Percentiles rank a stretch among this genome's conserved stretches.
phyloP scores from a whole-genome alignment of 2,888 invertebrate genomes.

The Cheiracanthium punctorium region DNA sequence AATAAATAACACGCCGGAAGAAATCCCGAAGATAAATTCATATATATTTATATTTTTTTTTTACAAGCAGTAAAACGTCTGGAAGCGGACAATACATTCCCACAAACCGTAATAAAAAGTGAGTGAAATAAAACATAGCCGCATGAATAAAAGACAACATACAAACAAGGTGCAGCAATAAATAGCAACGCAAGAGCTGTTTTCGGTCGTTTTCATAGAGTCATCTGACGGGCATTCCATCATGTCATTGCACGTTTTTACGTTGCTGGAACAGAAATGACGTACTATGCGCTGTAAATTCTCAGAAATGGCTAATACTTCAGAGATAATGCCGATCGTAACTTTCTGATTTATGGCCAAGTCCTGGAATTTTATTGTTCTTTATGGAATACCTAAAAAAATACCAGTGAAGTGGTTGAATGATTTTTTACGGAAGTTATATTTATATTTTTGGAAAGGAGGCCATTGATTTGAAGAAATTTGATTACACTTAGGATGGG shows the following conservation, averaged over 20 bases:
- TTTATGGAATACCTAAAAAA: constrained; percentile 55
- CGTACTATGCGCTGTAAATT: constrained; percentile 56
- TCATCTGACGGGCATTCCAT: constrained; percentile 49
- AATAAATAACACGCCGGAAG: not conserved
- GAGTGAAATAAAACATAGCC: not conserved
- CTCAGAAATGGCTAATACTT: constrained; percentile 67
- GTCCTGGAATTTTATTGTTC: constrained; percentile 65
- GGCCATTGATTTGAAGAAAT: too few species aligned
- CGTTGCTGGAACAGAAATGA: constrained; percentile 49
- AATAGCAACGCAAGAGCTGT: constrained; percentile 57
- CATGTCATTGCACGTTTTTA: constrained; percentile 38
- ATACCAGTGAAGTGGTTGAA: too few species aligned
- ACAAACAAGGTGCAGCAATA: constrained; percentile 23
- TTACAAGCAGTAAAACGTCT: not conserved
- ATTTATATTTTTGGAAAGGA: too few species aligned
- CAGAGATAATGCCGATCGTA: constrained; percentile 50
- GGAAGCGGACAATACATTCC: not conserved
- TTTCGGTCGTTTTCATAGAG: constrained; percentile 59
- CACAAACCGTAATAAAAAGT: not conserved
- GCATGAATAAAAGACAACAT: not conserved
- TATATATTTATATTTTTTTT: not conserved
- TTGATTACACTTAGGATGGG: too few species aligned
- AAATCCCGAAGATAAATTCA: not conserved
- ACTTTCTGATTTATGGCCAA: constrained; percentile 57
- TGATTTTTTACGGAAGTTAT: too few species aligned